phyloP scores from a whole-genome alignment of 2,797 vertebrate genomes.

The Danio aesculapii region DNA sequence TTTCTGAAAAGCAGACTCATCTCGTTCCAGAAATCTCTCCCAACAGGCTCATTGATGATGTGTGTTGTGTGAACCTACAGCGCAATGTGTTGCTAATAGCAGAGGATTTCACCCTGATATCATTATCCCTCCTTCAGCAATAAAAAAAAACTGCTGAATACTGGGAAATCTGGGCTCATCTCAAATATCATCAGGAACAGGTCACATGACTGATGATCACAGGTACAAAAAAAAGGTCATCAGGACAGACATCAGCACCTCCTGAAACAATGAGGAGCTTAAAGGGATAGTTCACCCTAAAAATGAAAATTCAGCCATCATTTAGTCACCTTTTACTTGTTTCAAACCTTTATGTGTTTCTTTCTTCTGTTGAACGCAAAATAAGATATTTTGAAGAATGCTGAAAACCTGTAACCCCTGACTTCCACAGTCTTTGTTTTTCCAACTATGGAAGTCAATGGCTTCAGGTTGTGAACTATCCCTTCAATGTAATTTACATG shows the following conservation, averaged over 20 bases:
- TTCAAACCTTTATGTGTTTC: too few relatives aligned
- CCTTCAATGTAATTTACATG: too few relatives aligned
- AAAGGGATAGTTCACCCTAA: too few relatives aligned
- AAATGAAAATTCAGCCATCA: too few relatives aligned
- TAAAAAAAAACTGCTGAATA: slow-evolving; percentile 38
- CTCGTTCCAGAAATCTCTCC: not conserved
- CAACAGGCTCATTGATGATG: not conserved
- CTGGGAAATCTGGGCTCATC: not conserved
- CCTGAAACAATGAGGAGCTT: not conserved
- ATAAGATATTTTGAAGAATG: too few relatives aligned
- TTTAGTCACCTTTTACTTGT: too few relatives aligned
- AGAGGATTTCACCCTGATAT: slow-evolving; percentile 33
- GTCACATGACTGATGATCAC: slow-evolving; percentile 20
- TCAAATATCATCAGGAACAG: slow-evolving; percentile 12
- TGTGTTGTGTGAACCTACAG: not conserved
- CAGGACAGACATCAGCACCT: not conserved
- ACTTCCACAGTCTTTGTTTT: too few relatives aligned
- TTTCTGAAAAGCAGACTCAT: not conserved
- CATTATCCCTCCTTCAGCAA: slow-evolving; percentile 42
- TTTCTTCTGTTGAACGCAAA: too few relatives aligned
- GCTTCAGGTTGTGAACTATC: too few relatives aligned
- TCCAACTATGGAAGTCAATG: too few relatives aligned
- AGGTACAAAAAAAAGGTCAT: slow-evolving; percentile 20
- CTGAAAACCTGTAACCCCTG: too few relatives aligned
- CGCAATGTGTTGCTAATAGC: slow-evolving; percentile 19